phyloP scores from a whole-genome alignment of 2,113 vertebrate species.

The Pycnonotus jocosus region DNA sequence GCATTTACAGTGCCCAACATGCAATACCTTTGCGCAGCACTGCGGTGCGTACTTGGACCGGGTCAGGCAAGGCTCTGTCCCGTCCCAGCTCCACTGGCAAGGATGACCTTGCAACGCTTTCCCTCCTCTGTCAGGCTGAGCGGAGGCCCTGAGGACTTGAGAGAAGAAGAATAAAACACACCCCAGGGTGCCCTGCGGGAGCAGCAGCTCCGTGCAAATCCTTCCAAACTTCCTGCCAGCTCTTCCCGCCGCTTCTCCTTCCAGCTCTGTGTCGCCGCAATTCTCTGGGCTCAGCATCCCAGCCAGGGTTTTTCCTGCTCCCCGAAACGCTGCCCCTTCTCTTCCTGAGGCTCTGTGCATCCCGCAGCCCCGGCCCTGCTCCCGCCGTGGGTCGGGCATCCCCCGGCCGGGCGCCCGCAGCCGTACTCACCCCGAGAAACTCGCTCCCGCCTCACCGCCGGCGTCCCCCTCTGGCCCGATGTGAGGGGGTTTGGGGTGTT shows the following conservation, averaged over 20 bases:
- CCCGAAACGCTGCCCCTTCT: too few species aligned
- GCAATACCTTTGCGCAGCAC: neutral
- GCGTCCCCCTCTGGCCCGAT: neutral
- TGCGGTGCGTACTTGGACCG: accelerated
- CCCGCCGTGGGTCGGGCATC: neutral
- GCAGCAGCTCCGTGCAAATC: neutral
- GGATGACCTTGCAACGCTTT: neutral
- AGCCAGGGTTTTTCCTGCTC: neutral
- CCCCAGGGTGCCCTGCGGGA: neutral
- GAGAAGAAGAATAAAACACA: neutral
- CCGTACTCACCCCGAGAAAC: neutral
- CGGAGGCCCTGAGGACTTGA: neutral
- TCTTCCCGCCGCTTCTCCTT: too few species aligned
- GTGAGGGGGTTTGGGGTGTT: neutral
- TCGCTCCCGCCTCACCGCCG: neutral
- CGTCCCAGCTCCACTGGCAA: neutral
- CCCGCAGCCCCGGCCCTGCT: neutral
- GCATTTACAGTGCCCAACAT: accelerated
- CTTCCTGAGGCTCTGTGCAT: neutral
- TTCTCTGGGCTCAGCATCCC: neutral
- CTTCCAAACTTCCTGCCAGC: neutral
- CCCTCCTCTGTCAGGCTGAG: neutral
- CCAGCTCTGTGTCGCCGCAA: neutral
- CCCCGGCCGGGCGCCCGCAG: too few species aligned
- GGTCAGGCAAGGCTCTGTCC: neutral